Evolutionary conservation across 2,113 vertebrate genomes (phyloP).

Genomic region (Pseudorectes ferrugineus): DNA sequence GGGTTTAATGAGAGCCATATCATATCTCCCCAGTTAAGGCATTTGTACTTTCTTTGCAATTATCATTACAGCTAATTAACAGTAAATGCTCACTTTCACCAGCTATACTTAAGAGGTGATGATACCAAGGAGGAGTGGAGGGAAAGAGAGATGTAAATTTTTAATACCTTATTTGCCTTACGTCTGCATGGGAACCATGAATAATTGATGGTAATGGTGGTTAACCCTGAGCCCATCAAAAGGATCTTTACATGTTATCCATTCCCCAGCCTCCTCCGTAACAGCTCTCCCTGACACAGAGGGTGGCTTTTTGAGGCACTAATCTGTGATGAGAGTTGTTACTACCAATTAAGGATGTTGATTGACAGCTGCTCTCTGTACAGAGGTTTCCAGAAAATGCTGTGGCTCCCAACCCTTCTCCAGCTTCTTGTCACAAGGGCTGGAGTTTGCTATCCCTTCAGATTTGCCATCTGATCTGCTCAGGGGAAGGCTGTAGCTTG

Average conservation of each 20-base stretch:
- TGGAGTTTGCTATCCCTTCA: not conserved
- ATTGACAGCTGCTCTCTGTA: not conserved
- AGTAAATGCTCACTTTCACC: not conserved
- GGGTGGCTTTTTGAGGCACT: not conserved
- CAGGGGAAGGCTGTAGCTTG: not conserved
- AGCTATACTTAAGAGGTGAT: constrained; percentile 1
- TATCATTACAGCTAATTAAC: constrained; percentile 51
- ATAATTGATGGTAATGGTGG: constrained; percentile 41
- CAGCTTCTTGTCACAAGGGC: not conserved
- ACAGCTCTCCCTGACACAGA: not conserved
- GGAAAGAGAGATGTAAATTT: not conserved
- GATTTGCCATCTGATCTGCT: not conserved
- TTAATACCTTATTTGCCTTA: constrained; percentile 26
- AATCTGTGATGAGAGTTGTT: not conserved
- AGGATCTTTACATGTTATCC: not conserved
- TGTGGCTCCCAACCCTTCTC: not conserved
- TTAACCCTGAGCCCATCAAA: constrained; percentile 16
- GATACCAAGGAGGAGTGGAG: not conserved
- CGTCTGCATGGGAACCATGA: not conserved
- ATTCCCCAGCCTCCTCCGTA: not conserved
- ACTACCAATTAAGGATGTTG: not conserved
- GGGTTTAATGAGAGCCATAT: not conserved
- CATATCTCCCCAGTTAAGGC: not conserved
- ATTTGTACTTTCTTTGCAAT: constrained; percentile 2
- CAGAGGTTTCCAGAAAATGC: not conserved